Conservation (phyloP, 2,888 invertebrate species). For the Limnephilus marmoratus region DNA sequence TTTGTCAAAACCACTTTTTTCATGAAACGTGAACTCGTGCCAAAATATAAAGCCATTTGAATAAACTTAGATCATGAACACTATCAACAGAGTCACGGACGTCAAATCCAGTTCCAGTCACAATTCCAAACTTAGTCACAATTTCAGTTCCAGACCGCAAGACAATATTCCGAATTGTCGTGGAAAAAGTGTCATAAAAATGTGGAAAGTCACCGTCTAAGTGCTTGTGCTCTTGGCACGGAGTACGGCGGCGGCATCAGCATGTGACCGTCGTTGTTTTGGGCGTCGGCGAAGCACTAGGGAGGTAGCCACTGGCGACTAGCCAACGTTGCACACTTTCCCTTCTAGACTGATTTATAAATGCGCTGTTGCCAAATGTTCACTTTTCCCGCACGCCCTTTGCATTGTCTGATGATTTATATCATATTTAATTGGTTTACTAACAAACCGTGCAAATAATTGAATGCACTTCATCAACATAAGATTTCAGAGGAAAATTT, state of each 20-base stretch:
- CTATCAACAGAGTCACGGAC: neutral
- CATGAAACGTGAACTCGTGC: neutral
- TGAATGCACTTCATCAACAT: neutral
- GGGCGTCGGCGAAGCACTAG: neutral
- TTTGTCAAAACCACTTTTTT: neutral
- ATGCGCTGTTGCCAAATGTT: slow-evolving; percentile 50
- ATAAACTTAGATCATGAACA: neutral
- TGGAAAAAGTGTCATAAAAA: slow-evolving; percentile 10
- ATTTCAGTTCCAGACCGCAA: neutral
- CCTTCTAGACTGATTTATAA: slow-evolving; percentile 51
- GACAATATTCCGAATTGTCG: neutral
- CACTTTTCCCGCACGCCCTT: slow-evolving; percentile 37
- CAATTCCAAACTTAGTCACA: neutral
- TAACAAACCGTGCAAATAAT: neutral
- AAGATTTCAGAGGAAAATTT: neutral
- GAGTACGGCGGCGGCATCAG: slow-evolving; percentile 28
- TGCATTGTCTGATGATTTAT: neutral
- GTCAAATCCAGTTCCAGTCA: neutral
- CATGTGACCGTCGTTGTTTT: slow-evolving; percentile 23
- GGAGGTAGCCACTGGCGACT: slow-evolving; percentile 34
- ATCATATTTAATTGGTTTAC: neutral
- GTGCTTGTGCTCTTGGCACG: slow-evolving; percentile 20
- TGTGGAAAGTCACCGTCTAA: slow-evolving; percentile 18
- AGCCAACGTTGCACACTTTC: slow-evolving; percentile 57
- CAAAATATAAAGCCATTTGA: neutral